Evolutionary conservation across 2,888 invertebrate genomes (phyloP), one percentile per base, ranked within the genome.

Genomic region (Esperia sulphurella): DNA sequence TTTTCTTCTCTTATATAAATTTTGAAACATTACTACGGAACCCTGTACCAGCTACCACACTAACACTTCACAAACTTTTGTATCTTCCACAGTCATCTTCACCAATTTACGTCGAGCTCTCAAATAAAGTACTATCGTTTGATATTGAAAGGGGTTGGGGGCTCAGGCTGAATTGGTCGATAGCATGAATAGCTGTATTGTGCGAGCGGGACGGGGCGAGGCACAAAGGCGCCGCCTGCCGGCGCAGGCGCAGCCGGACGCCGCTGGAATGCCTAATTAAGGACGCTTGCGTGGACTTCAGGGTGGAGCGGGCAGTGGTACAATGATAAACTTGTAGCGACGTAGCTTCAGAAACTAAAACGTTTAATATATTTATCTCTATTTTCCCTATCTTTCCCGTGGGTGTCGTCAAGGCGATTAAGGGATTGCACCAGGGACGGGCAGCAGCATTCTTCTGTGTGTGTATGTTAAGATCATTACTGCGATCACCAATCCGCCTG

Each of bases 221-320:
- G 46, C 45, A 83, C 88, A 88, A 88, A 85, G 83, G 71, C 70
- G 78, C 86, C 87, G 86, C 79, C 78, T 63, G 75, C 70, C 70
- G 75, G 83, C 79, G 82, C 82, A 81, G 77, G 82, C 83, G 86
- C 78, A 73, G 74, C 82, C 86, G 81, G 84, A 84, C 85, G 86
- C 80, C 74, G 68, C 65, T 71, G 80, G 88, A 88, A 88, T 88
- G 83, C 84, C 84, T 88, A 88, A 88, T 88, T 88, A 87, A 86
- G 83, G 79, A 84, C 86, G 86, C 83, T 88, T 87, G 88, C 85
- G 81, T 81, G 83, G 83, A 83, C 79, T 73, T 62, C 57, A 60
- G 65, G 60, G 62, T 65, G 61, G 50, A 58, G 59, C 39, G 57
- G 50, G 46, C 2, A 21, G 21, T 61, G 68, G 68, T 59, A 35